Base-by-base conservation (phyloP, 1,140 invertebrate species). In the Dufourea novaeangliae region DNA sequence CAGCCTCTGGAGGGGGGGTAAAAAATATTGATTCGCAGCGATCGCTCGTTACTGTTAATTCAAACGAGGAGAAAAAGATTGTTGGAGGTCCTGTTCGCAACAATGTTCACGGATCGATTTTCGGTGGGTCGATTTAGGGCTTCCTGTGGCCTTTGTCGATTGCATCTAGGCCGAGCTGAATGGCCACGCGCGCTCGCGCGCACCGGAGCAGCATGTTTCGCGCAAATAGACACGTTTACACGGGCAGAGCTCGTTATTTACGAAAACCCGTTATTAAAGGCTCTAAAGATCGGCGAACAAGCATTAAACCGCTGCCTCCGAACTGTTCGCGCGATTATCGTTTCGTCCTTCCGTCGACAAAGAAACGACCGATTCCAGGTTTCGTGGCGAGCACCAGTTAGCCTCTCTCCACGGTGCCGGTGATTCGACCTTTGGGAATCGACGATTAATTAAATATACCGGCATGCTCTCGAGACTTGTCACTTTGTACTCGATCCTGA, bases 141-240 rank as follows among this genome's bases (percentile, higher is more conserved):
- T 73, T 66, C 62, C 39, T 56, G 50, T 54, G 32, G 50, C n/a
- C 57, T 73, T 57, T 34, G 12, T 32, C 29, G 22, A 80, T 82
- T 61, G 7, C 44, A 25, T 6, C 4, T 4, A 29, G 8, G 12
- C 4, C 44, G 57, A 46, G 37, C n/a, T n/a, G 20, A 50, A 25
- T 46, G 29, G 52, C 12, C 25, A 44, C 74, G 63, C 29, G 68
- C 46, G 37, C 14, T 5, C 41, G 41, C 12, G 56, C 7, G 46
- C 39, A 27, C 22, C n/a, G 46, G 14, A 63, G 56, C 62, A 14
- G 32, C n/a, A n/a, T n/a, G 32, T 57, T 69, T 50, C 75, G 69
- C 64, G 69, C 74, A 79, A 82, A 79, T 83, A 83, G 80, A 83
- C 80, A 83, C 82, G 80, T 83, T 83, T 83, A 82, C 66, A 75